These are phyloP conservation scores for Okapia johnstoni DNA, from an alignment of 2,113 vertebrate genomes.

Conservation along the genomic window DNA sequence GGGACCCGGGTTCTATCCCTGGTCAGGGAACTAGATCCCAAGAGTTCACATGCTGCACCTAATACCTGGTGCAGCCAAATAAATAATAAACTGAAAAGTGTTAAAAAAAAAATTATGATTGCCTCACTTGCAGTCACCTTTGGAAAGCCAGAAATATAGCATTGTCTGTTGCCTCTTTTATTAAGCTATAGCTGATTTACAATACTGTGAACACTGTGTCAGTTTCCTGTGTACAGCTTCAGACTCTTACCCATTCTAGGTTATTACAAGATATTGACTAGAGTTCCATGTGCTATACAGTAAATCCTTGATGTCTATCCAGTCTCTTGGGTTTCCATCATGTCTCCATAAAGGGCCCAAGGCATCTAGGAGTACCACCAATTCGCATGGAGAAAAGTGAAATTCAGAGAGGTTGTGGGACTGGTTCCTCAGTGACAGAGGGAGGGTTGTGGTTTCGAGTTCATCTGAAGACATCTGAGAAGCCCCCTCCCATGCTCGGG, in stretches of 20 bases:
- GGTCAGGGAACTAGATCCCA: not conserved
- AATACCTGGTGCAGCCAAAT: not conserved
- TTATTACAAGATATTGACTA: not conserved
- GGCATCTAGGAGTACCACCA: not conserved
- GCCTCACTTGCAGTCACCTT: not conserved
- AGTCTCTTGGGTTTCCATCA: not conserved
- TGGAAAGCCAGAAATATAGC: not conserved
- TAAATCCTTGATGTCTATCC: not conserved
- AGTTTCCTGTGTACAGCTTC: not conserved
- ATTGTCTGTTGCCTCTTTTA: not conserved
- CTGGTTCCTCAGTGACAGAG: not conserved
- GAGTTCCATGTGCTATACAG: not conserved
- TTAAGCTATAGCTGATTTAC: not conserved
- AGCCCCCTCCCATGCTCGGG: not conserved
- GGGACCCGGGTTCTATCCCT: not conserved
- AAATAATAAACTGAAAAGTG: not conserved
- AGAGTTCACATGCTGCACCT: not conserved
- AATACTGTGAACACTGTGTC: not conserved
- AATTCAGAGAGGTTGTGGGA: not conserved
- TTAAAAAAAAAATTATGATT: not conserved
- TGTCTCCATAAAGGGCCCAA: not conserved
- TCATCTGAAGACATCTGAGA: not conserved
- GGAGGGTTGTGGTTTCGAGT: not conserved
- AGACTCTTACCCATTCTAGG: not conserved
- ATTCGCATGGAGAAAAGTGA: not conserved